These are phyloP conservation scores for Melanerpes aurifrons DNA, from an alignment of 2,113 vertebrate species.

Conservation along the genomic window DNA sequence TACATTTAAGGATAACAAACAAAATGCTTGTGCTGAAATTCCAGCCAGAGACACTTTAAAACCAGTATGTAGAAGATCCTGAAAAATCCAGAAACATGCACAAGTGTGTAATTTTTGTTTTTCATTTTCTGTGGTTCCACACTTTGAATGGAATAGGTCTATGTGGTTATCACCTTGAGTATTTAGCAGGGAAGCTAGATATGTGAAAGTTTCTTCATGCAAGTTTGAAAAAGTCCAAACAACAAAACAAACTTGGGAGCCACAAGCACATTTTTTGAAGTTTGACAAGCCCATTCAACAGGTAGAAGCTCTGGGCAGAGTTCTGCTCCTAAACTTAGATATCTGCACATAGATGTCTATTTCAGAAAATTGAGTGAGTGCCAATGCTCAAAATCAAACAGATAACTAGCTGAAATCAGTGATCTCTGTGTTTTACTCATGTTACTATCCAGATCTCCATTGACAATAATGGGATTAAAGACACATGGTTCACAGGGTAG, in stretches of 20 bases:
- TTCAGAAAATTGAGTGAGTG: not conserved
- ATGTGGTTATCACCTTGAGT: not conserved
- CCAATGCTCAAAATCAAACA: not conserved
- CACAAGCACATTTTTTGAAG: not conserved
- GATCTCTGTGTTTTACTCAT: not conserved
- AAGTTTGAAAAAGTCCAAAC: not conserved
- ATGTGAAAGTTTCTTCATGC: not conserved
- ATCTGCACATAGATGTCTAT: not conserved
- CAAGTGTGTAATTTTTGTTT: rapidly evolving
- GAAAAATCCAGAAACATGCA: not conserved
- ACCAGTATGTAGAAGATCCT: not conserved
- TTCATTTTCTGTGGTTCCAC: not conserved
- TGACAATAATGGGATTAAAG: not conserved
- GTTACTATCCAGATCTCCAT: not conserved
- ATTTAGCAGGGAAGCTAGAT: not conserved
- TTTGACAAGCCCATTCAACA: not conserved
- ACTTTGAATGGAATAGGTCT: not conserved
- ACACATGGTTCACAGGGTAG: not conserved
- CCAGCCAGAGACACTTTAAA: not conserved
- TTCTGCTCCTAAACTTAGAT: not conserved
- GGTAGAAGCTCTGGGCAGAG: not conserved
- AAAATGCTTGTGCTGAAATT: not conserved
- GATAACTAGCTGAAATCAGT: not conserved
- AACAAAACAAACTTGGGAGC: not conserved
- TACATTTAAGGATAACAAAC: not conserved